A percentile compares a stretch with the other conserved stretches of the same genome.
phyloP scores from a whole-genome alignment of 2,797 vertebrate genomes.

The Chromobotia macracanthus region DNA sequence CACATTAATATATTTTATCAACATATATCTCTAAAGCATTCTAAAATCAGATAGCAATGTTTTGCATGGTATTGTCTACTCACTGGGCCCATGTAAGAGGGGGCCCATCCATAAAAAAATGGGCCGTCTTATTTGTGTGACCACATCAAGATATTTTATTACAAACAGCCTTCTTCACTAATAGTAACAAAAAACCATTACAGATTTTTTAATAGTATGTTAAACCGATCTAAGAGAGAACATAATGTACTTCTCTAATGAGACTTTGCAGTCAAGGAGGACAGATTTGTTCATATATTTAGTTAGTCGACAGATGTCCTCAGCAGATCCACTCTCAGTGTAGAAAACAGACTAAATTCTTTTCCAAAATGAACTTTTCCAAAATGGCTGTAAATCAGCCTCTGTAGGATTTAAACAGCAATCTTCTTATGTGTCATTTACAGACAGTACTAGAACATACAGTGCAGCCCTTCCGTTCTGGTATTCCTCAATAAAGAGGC shows the following conservation, averaged over 20 bases:
- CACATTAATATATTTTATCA: background rate
- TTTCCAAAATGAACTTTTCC: background rate
- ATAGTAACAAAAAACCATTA: background rate
- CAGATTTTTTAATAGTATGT: background rate
- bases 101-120: too few species aligned
- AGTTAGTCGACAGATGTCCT: conserved; percentile 11
- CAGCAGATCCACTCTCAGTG: background rate
- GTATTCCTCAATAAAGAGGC: conserved; percentile 5
- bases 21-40: background rate
- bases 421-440: conserved; percentile 24
- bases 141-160: background rate
- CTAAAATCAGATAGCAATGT: background rate
- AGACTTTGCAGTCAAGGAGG: background rate
- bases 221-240: conserved; percentile 3
- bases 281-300: conserved; percentile 17
- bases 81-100: too few species aligned
- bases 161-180: background rate
- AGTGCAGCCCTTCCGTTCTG: background rate
- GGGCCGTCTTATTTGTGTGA: too few species aligned
- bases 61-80: background rate
- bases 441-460: conserved; percentile 18
- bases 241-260: conserved; percentile 8
- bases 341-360: background rate
- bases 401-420: conserved; percentile 33
- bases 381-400: conserved; percentile 7